A percentile compares a stretch with the other conserved stretches of the same genome.
phyloP scores from a whole-genome alignment of 2,888 invertebrate genomes.

The Limnephilus lunatus region DNA sequence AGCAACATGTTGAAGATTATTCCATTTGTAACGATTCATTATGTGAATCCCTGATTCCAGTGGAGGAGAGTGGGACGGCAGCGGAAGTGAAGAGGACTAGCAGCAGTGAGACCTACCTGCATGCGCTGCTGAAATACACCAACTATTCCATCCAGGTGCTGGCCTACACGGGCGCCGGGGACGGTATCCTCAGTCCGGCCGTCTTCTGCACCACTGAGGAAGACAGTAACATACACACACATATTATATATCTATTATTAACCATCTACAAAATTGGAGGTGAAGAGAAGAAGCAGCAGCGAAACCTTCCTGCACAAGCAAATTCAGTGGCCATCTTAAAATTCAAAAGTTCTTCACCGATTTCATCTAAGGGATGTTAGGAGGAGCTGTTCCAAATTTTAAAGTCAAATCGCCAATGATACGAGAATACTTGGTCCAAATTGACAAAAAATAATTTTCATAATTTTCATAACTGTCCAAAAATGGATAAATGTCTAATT shows the following conservation, averaged over 20 bases:
- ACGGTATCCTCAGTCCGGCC: conserved; percentile 87
- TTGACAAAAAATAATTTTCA: too few species aligned
- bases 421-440: too few species aligned
- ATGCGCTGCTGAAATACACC: conserved; percentile 88
- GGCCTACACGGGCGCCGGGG: conserved; percentile 91
- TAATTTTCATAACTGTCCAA: too few species aligned
- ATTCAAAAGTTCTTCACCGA: too few species aligned
- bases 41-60: conserved; percentile 24
- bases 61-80: conserved; percentile 72
- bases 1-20: too few species aligned
- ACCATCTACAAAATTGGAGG: background rate
- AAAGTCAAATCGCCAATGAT: too few species aligned
- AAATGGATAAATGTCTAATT: too few species aligned
- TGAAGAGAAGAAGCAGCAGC: background rate
- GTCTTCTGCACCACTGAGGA: conserved; percentile 90
- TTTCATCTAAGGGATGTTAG: too few species aligned
- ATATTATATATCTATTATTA: background rate
- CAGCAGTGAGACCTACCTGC: conserved; percentile 87
- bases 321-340: too few species aligned
- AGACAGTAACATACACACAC: conserved; percentile 79
- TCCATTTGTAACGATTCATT: background rate
- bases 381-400: too few species aligned
- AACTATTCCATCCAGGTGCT: conserved; percentile 92
- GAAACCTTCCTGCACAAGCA: background rate
- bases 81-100: conserved; percentile 88